Conservation (phyloP, 2,888 invertebrate species). For the Lamellibrachia satsuma region DNA sequence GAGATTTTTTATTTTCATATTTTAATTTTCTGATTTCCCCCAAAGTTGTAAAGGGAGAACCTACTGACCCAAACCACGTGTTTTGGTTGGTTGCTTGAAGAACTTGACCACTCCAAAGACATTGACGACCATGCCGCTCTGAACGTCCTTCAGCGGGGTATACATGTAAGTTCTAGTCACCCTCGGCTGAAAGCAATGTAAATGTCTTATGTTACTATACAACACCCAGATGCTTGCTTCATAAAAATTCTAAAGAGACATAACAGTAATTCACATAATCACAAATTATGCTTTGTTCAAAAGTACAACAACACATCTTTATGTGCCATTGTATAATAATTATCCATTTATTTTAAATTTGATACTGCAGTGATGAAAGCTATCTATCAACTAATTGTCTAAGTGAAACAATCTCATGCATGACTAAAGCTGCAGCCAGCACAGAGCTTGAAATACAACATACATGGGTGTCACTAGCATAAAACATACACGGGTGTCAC, state of each 20-base stretch:
- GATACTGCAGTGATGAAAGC: no score
- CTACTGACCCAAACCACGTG: conserved; percentile 18
- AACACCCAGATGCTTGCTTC: not conserved
- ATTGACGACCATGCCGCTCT: not conserved
- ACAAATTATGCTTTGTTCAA: not conserved
- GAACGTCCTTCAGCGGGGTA: not conserved
- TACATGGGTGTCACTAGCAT: no score
- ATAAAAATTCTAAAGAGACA: not conserved
- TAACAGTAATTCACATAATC: not conserved
- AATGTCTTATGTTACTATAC: not conserved
- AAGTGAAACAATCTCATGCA: no score
- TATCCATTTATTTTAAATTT: no score
- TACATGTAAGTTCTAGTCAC: not conserved
- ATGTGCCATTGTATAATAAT: not conserved
- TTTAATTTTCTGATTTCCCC: no score
- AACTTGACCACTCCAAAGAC: conserved; percentile 18
- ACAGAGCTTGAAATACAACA: no score
- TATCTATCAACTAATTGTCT: no score
- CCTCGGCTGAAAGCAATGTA: not conserved
- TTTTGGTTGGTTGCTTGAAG: not conserved
- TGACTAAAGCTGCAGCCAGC: no score
- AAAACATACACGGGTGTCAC: no score
- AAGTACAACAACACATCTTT: not conserved
- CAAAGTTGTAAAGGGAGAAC: not conserved
- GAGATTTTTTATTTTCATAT: no score